A percentile compares a stretch with the other conserved stretches of the same genome.
These are phyloP conservation scores for Ctenicera cuprea DNA, from an alignment of 2,888 invertebrate genomes.

Conservation along the genomic window DNA sequence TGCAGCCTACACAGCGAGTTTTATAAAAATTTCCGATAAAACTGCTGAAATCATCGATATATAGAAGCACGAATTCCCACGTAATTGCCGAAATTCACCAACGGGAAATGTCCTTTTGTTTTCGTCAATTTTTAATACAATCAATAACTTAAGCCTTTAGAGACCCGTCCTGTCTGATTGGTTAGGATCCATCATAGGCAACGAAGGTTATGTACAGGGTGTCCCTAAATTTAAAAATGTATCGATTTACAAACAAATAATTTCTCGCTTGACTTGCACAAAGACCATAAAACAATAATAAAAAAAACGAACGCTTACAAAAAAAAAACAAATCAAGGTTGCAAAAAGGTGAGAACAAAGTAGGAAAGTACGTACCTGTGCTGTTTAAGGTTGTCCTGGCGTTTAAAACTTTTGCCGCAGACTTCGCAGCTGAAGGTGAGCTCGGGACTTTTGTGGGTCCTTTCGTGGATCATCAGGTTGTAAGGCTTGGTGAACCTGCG, in stretches of 20 bases:
- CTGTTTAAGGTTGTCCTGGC: slow-evolving; percentile 96
- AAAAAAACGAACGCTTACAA: background rate
- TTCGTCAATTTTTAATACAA: background rate
- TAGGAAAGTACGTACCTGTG: slow-evolving; percentile 83
- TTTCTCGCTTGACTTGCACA: slow-evolving; percentile 2
- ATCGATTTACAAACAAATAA: background rate
- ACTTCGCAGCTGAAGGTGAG: slow-evolving; percentile 98
- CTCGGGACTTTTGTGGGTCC: slow-evolving; percentile 97
- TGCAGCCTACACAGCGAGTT: slow-evolving; percentile 45
- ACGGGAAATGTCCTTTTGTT: slow-evolving; percentile 20
- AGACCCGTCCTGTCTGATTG: slow-evolving; percentile 1
- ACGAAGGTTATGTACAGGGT: background rate
- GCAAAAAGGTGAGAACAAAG: slow-evolving; percentile 5
- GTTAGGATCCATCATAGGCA: background rate
- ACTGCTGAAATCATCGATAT: slow-evolving; percentile 48
- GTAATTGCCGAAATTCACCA: slow-evolving; percentile 18
- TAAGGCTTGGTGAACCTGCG: slow-evolving; percentile 98
- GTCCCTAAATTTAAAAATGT: background rate
- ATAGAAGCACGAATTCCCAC: slow-evolving; percentile 24
- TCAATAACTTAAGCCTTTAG: background rate
- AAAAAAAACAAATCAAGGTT: background rate
- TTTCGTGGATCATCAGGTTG: slow-evolving; percentile 98
- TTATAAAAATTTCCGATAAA: slow-evolving; percentile 50
- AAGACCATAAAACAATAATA: background rate
- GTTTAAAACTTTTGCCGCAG: slow-evolving; percentile 97